Evolutionary conservation across 2,113 vertebrate genomes (phyloP).

Genomic region (Myotis lucifugus): DNA sequence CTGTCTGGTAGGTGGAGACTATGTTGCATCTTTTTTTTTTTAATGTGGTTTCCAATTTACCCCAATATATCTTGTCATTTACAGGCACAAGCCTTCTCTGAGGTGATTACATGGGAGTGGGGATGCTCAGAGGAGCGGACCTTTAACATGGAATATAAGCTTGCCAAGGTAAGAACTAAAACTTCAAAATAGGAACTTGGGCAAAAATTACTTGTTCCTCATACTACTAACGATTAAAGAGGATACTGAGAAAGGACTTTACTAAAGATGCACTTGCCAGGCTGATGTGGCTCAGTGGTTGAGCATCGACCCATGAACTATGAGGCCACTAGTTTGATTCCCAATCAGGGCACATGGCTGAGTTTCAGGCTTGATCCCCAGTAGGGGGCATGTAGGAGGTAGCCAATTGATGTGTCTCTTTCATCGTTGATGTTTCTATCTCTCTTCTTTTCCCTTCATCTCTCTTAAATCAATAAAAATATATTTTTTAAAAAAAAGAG

Average conservation of each 20-base stretch:
- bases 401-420: no score
- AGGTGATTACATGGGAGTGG: not conserved
- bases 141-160: not conserved
- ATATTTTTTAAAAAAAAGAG: no score
- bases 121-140: not conserved
- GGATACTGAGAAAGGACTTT: not conserved
- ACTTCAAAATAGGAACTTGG: not conserved
- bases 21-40: not conserved
- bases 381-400: no score
- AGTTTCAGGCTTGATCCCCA: no score
- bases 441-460: no score
- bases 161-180: not conserved
- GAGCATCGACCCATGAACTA: no score
- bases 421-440: no score
- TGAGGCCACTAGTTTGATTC: no score
- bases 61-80: not conserved
- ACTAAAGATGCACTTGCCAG: not conserved
- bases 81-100: not conserved
- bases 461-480: no score
- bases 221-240: not conserved
- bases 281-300: no score
- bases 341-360: no score
- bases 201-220: not conserved
- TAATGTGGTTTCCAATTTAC: not conserved
- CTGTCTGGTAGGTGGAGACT: conserved; percentile 8